Base-by-base conservation (phyloP, 2,888 invertebrate genomes). In the Cyrtodaria siliqua region DNA sequence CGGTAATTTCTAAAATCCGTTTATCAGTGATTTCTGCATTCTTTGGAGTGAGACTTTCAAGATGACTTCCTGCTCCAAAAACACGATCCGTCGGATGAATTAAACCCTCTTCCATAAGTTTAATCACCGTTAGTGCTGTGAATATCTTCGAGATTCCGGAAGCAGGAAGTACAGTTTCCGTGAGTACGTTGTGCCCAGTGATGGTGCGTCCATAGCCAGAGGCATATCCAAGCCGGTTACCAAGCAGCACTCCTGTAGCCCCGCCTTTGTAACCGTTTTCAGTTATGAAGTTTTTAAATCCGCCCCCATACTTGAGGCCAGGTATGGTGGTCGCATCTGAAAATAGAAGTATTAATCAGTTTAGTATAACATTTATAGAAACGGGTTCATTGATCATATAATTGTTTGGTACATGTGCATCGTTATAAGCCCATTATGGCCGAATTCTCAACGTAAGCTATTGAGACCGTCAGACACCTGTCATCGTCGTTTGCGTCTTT, bases 101-200 rank as follows among this genome's bases (percentile, higher is more conserved):
- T 26, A 80, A 56, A 0, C 88, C 87, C 2, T 86, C 79, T 62
- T 91, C 87, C 0, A 85, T 86, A 38, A 91, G 84, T 73, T 86
- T 83, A 27, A 89, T 57, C 27, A 89, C 78, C 8, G 90, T 87
- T 38, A 91, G 75, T 0, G 89, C 87, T 8, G 91, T 91, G 33
- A 91, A 77, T 20, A 88, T 84, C 77, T 91, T 90, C 23, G 91
- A 90, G 20, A 91, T 59, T 38, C 87, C 86, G 12, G 88, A 86
- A 0, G 86, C 69, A 9, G 86, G 89, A 26, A 87, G 79, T n/a
- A 83, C 57, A 4, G 86, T 76, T 47, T 73, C 66, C 2, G 72
- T 67, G 26, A 79, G 62, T 12, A 88, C 78, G 62, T 86, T 83
- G 23, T 85, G 78, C 6, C 85, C 87, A 0, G 84, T 80, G 27